These are phyloP conservation scores for Carlito syrichta DNA, from an alignment of 2,113 vertebrate species.

Conservation along the genomic window DNA sequence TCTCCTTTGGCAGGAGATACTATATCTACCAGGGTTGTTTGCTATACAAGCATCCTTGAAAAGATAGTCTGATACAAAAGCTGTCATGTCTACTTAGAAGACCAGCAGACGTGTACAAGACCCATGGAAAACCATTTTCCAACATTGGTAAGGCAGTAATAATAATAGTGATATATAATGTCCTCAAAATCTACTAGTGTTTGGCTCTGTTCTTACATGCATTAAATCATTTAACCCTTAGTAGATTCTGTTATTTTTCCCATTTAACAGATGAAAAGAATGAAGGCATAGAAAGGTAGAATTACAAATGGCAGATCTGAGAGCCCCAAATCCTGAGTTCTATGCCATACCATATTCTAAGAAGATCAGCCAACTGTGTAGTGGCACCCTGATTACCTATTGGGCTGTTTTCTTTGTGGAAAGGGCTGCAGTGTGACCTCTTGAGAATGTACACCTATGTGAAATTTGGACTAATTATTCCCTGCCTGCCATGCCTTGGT, in stretches of 20 bases:
- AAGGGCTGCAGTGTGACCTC: neutral
- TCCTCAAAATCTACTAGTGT: neutral
- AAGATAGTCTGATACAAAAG: neutral
- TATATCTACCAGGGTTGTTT: neutral
- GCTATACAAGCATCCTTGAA: neutral
- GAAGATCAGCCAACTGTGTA: neutral
- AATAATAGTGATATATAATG: neutral
- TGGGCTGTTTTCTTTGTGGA: neutral
- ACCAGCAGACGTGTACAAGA: neutral
- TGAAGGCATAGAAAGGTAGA: neutral
- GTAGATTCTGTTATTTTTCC: neutral
- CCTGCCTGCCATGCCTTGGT: fast-evolving
- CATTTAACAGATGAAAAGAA: neutral
- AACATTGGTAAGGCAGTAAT: too few relatives aligned
- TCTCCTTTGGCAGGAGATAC: neutral
- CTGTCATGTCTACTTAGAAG: neutral
- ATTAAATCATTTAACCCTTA: neutral
- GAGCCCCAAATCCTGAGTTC: neutral
- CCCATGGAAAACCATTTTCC: neutral
- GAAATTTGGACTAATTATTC: neutral
- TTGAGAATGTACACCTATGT: neutral
- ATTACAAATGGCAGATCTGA: neutral
- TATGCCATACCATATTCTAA: neutral
- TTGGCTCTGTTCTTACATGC: neutral
- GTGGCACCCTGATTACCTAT: neutral